Evolutionary conservation across 2,797 vertebrate genomes (phyloP).

Genomic region (Cheirogaleus major): DNA sequence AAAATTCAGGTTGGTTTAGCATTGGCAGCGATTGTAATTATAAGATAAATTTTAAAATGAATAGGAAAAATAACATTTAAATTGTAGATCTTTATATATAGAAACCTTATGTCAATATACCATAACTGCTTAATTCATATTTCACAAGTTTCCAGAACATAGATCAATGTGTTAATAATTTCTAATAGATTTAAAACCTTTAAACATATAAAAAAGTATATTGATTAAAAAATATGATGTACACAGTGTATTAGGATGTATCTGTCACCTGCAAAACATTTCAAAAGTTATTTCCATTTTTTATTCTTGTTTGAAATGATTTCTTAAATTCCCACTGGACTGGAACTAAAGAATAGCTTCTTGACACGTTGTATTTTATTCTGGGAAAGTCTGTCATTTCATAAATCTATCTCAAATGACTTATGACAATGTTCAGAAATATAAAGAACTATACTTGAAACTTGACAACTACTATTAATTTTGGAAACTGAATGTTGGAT

Average conservation of each 20-base stretch:
- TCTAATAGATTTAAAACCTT: conserved; percentile 17
- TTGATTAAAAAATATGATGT: conserved; percentile 6
- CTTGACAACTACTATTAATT: conserved; percentile 69
- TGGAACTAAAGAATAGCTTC: conserved; percentile 66
- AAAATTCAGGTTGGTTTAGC: neutral
- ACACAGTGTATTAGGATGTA: neutral
- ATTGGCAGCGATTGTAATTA: neutral
- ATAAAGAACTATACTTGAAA: conserved; percentile 69
- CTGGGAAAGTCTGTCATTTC: conserved; percentile 65
- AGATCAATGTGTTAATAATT: conserved; percentile 6
- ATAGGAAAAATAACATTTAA: conserved; percentile 3
- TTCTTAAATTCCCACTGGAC: conserved; percentile 58
- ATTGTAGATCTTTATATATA: conserved; percentile 10
- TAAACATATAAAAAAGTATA: neutral
- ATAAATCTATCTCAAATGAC: conserved; percentile 70
- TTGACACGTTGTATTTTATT: conserved; percentile 72
- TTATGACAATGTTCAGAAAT: conserved; percentile 73
- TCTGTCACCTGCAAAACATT: conserved; percentile 42
- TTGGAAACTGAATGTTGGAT: conserved; percentile 62
- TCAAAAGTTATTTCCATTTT: conserved; percentile 44
- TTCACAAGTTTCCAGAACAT: conserved; percentile 39
- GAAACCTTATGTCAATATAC: neutral
- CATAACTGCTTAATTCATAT: neutral
- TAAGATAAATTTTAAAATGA: conserved; percentile 44
- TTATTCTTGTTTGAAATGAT: conserved; percentile 69